Evolutionary conservation across 2,113 vertebrate genomes (phyloP).

Genomic region (Psittacus erithacus): DNA sequence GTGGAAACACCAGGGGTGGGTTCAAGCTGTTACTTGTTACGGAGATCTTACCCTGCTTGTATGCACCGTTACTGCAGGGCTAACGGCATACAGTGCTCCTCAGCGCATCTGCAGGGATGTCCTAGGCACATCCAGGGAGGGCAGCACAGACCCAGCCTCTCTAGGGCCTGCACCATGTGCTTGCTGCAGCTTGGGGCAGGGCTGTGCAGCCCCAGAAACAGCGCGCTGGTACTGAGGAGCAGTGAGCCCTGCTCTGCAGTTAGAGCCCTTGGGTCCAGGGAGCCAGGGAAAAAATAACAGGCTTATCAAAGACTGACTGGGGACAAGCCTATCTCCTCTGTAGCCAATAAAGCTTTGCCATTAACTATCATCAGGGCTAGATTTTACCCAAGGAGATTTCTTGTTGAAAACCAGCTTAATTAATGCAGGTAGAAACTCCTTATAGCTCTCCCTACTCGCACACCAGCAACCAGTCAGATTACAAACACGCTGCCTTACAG

Average conservation of each 20-base stretch:
- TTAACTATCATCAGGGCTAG: background rate
- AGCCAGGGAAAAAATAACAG: background rate
- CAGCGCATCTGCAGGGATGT: background rate
- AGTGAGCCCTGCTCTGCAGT: background rate
- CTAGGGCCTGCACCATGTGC: accelerated
- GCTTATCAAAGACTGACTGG: constrained; percentile 3
- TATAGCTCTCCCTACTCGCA: background rate
- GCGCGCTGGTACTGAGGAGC: background rate
- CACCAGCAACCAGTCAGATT: background rate
- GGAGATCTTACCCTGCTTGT: background rate
- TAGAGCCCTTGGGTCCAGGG: background rate
- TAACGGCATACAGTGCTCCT: accelerated
- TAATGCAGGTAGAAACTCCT: background rate
- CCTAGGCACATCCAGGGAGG: background rate
- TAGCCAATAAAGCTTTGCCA: background rate
- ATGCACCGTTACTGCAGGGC: background rate
- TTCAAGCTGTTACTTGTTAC: accelerated
- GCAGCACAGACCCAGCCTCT: background rate
- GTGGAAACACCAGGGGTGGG: background rate
- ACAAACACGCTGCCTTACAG: background rate
- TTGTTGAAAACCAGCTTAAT: background rate
- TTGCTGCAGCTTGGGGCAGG: background rate
- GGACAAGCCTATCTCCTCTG: background rate
- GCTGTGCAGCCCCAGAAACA: background rate
- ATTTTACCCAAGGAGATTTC: background rate